Percentiles rank a stretch among this genome's conserved stretches.
Conservation (phyloP, 1,140 invertebrate genomes). For the Meteorus sp. region DNA sequence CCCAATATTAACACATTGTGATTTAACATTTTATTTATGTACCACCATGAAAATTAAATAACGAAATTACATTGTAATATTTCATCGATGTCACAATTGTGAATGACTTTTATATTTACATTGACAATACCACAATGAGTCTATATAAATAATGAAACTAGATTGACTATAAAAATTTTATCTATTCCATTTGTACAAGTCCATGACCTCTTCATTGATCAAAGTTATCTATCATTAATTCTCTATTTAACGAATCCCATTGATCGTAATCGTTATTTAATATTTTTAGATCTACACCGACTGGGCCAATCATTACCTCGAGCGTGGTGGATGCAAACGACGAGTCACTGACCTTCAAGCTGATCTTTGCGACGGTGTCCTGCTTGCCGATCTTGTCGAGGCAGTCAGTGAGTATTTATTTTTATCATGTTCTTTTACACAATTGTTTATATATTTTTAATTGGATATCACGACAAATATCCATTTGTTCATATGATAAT, state of each 20-base stretch:
- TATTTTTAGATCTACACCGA: slow-evolving; percentile 89
- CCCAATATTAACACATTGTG: background rate
- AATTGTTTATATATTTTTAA: background rate
- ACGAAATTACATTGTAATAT: too few relatives aligned
- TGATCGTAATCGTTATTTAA: slow-evolving; percentile 9
- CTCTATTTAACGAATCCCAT: background rate
- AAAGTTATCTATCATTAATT: slow-evolving; percentile 18
- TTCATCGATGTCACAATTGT: too few relatives aligned
- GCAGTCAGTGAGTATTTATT: slow-evolving; percentile 78
- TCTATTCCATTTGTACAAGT: background rate
- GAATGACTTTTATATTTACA: too few relatives aligned
- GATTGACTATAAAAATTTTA: too few relatives aligned
- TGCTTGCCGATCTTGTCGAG: slow-evolving; percentile 90
- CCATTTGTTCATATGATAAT: background rate
- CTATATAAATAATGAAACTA: too few relatives aligned
- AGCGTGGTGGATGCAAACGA: slow-evolving; percentile 82
- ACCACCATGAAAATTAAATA: too few relatives aligned
- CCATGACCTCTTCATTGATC: slow-evolving; percentile 4
- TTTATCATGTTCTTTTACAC: slow-evolving; percentile 32
- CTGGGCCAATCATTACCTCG: slow-evolving; percentile 97
- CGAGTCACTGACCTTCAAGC: slow-evolving; percentile 82
- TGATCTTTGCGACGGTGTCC: slow-evolving; percentile 88
- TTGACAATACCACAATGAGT: too few relatives aligned
- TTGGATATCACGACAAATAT: background rate
- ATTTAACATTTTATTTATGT: background rate